Evolutionary conservation across 2,797 vertebrate genomes (phyloP), one percentile per base, ranked within the genome.

Genomic region (Myripristis jacobus): DNA sequence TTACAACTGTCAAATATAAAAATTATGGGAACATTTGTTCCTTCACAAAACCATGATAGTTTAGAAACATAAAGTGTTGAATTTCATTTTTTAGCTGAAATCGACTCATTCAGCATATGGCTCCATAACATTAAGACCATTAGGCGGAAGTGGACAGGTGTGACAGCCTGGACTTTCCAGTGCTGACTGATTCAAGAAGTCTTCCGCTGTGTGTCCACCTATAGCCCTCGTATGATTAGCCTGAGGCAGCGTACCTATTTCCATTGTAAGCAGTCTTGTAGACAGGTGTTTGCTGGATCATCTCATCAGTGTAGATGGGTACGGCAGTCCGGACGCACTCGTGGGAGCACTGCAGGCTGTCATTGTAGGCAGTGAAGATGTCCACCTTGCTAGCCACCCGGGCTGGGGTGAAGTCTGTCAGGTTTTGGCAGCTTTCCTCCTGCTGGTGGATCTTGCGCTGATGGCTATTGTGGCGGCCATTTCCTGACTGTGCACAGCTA

Each of bases 321-420:
- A 97, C 94, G 0, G 96, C 94, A 0, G 95, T 95, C 69, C 97
- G 93, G 36, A 98, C 95, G 5, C 97, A 99, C 94, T 99, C 97
- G 3, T 98, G 98, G 1, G 98, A 98, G 89, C 97, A 98, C 93
- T 98, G 98, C 78, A 99, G 94, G 65, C 95, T 97, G 92, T 99
- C 97, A 0, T 97, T 98, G 92, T 99, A 99, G 93, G 97, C 97
- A 53, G 97, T 97, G 94, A 98, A 99, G 80, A 99, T 98, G 93
- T 99, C 97, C 93, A 99, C 93, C 88, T 95, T 96, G 86, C 98
- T 98, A 89, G 97, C 95, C 80, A 97, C 97, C 1, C 98, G 94
- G 25, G 97, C 96, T 0, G 97, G 94, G 2, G 98, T 96, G 86
- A 99, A 99, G 92, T 98, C 97, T 0, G 98, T 99, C 92, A 99